Evolutionary conservation across 2,113 vertebrate species (phyloP), one percentile per base, ranked within the genome.

Genomic region (Bos indicus): DNA sequence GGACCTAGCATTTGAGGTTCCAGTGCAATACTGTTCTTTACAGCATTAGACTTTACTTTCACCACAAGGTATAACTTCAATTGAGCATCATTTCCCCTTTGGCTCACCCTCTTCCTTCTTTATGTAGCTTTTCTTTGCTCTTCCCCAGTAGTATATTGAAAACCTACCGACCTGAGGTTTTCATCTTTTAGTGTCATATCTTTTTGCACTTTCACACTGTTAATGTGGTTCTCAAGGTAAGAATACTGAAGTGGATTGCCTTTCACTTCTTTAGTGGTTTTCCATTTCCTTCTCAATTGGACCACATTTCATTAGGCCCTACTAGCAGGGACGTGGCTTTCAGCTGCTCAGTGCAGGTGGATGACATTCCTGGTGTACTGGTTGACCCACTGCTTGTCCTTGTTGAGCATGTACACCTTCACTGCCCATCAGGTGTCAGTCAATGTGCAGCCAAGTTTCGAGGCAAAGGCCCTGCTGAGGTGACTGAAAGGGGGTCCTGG

Each of bases 241-340:
- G 67, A 71, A 40, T 71, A 23, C 9, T 71, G 5, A 71, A 71
- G 19, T 40, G n/a, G 10, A 40, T 40, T 71, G n/a, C 10, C n/a
- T 5, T 40, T 71, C n/a, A 71, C 19, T 40, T 40, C 19, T 74
- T 5, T 2, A 40, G 19, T 23, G 10, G 67, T 74, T 40, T 74
- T 0, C 19, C n/a, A 40, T 74, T 74, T 74, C 19, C 67, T 74
- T 74, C 67, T 23, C 19, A 23, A 40, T 12, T 74, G 5, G 67
- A 23, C 10, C 19, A 40, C 3, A 2, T 40, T 74, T 40, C n/a
- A 21, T 40, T 11, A 40, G n/a, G 36, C 21, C 19, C n/a, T 40
- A 23, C 10, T 74, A 40, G n/a, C 10, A 74, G 19, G 19, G 10
- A 3, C 0, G 0, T 36, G 64, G n/a, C 17, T n/a, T 36, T 36